Evolutionary conservation across 2,888 invertebrate species (phyloP), one percentile per base, ranked within the genome.

Genomic region (Apomyelois bistriatella): DNA sequence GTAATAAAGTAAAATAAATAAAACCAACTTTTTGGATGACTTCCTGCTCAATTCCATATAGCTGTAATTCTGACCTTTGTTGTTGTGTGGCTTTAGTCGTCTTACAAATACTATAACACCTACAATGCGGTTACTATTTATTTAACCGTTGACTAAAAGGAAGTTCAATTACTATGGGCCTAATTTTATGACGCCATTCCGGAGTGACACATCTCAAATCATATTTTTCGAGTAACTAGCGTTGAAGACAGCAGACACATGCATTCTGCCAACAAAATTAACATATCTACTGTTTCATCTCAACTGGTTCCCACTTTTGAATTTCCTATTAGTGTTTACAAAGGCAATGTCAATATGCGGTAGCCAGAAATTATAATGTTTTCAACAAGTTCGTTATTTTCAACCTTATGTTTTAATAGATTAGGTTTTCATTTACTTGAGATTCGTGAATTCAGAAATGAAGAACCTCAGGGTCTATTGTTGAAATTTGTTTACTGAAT

Each of bases 241-340:
- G 22, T 22, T 5, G 22, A 22, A 22, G 22, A 22, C 22, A 22
- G 22, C 5, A 22, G 22, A 50, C 30, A 50, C 50, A 50, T 40
- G 50, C 30, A 41, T 69, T 68, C 60, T 62, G 68, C 72, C 68
- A 74, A 82, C 77, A 72, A 75, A 85, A 87, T 88, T 86, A 88
- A 81, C 85, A 85, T 86, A 83, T 86, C 78, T 82, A 85, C 81
- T 87, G 85, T 87, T 87, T 85, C 85, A 79, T 81, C 84, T 80
- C 80, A 81, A 85, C 84, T 85, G 79, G 83, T 85, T 84, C 76
- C 85, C 82, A 85, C 82, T 88, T 89, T 87, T 84, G 82, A 86
- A 87, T 86, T 86, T 82, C 80, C 82, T 89, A 87, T 88, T 86
- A 87, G 76, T 88, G 77, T 87, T 87, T 87, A 89, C 86, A 82